Base-by-base conservation (phyloP, 2,797 vertebrate genomes). In the Tiaroga cobitis region DNA sequence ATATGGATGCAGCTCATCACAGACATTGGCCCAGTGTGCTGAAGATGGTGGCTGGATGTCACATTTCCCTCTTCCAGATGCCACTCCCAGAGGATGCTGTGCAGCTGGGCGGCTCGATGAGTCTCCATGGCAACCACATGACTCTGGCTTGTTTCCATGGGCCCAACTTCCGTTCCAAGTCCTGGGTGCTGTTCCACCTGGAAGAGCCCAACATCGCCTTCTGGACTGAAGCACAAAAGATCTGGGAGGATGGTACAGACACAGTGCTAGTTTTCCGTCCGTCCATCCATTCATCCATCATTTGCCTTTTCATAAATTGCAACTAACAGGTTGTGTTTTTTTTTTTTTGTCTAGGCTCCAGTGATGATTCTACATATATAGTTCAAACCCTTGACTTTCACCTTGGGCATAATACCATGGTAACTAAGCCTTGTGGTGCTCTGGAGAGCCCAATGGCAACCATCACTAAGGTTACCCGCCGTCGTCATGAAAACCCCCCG, bases 191-290 rank as follows among this genome's bases (percentile, higher is more conserved):
- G 75, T 99, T 99, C 94, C 98, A 99, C 90, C 94, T 99, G 88
- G 98, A 99, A 91, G 98, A 99, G 93, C 98, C 98, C 90, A 99
- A 99, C 93, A 99, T 99, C 87, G 97, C 98, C 51, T 99, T 99
- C 94, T 99, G 97, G 97, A 99, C 98, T 0, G 98, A 99, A 95
- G 98, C 98, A 3, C 98, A 99, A 94, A 99, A 99, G 94, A 97
- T 99, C 90, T 97, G 95, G 96, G 97, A 99, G 93, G 98, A 99
- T 81, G 98, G 98, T 99, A 96, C 95, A 89, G 34, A 73, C 61
- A 2, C n/a, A 15, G 8, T 34, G n/a, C 63, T 43, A 24, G 8
- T 5, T 37, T 37, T 74, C 37, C 26, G 5, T 80, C 34, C 18
- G 0, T 6, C 37, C 29, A 19, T 51, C n/a, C 19, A n/a, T 73